Evolutionary conservation across 2,113 vertebrate species (phyloP), one percentile per base, ranked within the genome.

Genomic region (Montifringilla adamsi): DNA sequence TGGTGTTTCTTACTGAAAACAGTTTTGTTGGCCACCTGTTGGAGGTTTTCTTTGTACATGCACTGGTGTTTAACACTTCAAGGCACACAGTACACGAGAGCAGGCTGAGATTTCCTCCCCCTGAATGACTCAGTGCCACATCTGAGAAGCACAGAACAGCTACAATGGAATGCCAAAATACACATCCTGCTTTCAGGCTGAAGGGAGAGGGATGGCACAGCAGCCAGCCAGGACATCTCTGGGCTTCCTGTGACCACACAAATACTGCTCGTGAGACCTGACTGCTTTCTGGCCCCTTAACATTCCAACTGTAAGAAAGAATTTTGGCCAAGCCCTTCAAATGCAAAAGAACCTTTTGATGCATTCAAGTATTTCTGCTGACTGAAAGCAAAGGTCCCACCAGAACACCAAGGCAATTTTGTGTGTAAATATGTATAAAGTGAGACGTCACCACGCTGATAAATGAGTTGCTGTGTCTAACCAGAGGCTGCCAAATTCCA

Each of bases 81-180:
- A 53, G 39, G 4, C 8, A 3, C 30, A 83, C 17, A 73, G 26
- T 7, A 56, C 0, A 2, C 1, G 8, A 83, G 1, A 33, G 18
- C 28, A 80, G 58, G 11, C n/a, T 73, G 24, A 28, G 47, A 76
- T 64, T 50, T 77, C 67, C 53, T 66, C n/a, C 52, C 56, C n/a
- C n/a, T 37, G 27, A 74, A 69, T 27, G 13, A 31, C 3, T 15
- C 17, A 62, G 24, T 63, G 22, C 7, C 58, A 50, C 31, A 37
- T 15, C 49, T 8, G 62, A 37, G 46, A 49, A 83, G 12, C 14
- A 64, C 5, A 14, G 15, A 28, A 33, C 35, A 62, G 63, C 31
- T 55, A 37, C 39, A 47, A 2, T 1, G 15, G n/a, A 89, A 30
- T n/a, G 70, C 10, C 33, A 69, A 73, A 83, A 76, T 1, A 89